Percentiles rank a stretch among this genome's conserved stretches.
Conservation (phyloP, 2,888 invertebrate species). For the Orchesella flavescens region DNA sequence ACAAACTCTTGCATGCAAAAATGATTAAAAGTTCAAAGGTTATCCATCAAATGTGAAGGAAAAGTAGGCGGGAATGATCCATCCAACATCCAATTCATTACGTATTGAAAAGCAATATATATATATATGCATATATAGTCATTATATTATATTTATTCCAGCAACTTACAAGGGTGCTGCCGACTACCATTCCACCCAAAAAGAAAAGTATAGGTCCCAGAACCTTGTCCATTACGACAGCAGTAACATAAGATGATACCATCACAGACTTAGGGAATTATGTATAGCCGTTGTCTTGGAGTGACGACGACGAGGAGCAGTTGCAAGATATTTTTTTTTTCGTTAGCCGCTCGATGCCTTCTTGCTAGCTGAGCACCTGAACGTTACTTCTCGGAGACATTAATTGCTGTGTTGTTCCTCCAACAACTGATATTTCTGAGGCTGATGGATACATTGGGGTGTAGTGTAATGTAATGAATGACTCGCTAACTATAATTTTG, state of each 20-base stretch:
- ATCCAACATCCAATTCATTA: neutral
- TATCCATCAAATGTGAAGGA: neutral
- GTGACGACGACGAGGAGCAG: neutral
- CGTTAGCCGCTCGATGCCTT: neutral
- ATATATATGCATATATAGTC: neutral
- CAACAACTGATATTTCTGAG: no score
- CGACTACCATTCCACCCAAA: constrained; percentile 63
- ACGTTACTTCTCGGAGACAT: neutral
- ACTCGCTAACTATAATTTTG: no score
- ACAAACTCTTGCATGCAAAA: neutral
- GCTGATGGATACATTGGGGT: no score
- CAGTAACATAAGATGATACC: constrained; percentile 60
- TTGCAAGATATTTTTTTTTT: neutral
- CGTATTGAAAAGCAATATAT: constrained; percentile 10
- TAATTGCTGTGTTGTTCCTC: no score
- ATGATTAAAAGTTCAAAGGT: constrained; percentile 8
- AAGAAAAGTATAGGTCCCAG: constrained; percentile 65
- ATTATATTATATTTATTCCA: no score
- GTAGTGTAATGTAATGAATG: no score
- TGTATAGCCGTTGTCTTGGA: neutral
- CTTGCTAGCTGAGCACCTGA: constrained; percentile 12
- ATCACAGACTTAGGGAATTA: constrained; percentile 53
- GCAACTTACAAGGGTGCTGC: constrained; percentile 59
- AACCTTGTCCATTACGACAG: constrained; percentile 63
- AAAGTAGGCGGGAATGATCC: neutral